Conservation (phyloP, 2,113 vertebrate species). For the Urocolius indicus region DNA sequence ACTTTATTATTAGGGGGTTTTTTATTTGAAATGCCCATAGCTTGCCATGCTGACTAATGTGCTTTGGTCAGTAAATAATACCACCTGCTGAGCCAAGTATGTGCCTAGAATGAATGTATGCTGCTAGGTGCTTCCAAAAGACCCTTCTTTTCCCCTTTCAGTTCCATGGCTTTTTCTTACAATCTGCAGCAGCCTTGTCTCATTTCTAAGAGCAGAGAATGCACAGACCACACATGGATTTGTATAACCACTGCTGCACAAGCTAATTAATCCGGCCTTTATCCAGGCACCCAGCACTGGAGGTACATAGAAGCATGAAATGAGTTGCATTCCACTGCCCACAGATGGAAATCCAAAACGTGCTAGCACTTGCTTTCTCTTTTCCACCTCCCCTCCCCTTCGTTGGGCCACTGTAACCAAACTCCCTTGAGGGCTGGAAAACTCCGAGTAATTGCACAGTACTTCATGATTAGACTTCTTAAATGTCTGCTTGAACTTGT, state of each 20-base stretch:
- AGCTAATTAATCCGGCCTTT: background rate
- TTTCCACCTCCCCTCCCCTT: background rate
- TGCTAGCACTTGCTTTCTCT: fast-evolving
- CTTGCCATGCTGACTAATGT: conserved; percentile 17
- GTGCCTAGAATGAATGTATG: background rate
- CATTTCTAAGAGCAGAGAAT: background rate
- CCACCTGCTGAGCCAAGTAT: background rate
- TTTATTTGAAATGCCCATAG: background rate
- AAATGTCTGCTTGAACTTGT: background rate
- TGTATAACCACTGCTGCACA: background rate
- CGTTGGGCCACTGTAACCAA: too few relatives aligned
- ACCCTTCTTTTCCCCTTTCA: background rate
- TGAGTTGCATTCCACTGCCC: background rate
- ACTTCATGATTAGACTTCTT: background rate
- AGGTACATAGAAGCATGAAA: background rate
- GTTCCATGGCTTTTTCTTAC: background rate
- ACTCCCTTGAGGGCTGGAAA: background rate
- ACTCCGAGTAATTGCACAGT: background rate
- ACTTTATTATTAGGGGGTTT: background rate
- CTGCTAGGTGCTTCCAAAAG: background rate
- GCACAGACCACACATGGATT: background rate
- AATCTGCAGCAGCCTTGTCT: background rate
- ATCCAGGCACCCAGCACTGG: background rate
- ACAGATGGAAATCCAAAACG: background rate
- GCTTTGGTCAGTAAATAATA: conserved; percentile 49